phyloP scores from a whole-genome alignment of 2,113 vertebrate species.

The Seriola dumerili region DNA sequence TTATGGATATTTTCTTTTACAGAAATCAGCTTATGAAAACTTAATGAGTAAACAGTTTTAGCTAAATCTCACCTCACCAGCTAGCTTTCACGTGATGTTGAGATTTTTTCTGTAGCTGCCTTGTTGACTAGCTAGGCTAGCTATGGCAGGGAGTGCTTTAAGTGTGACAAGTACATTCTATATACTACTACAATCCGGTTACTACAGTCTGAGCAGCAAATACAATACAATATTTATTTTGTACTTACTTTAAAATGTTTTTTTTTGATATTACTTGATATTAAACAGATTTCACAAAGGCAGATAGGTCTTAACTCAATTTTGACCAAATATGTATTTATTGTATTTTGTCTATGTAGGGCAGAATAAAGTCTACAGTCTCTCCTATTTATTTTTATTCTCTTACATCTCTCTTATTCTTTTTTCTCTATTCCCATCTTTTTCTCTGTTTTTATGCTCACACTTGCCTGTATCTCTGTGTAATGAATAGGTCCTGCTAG shows the following conservation, averaged over 20 bases:
- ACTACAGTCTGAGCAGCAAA: background rate
- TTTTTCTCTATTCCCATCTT: background rate
- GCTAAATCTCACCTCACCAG: too few relatives aligned
- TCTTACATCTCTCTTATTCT: conserved; percentile 2
- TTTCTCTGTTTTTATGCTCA: conserved; percentile 19
- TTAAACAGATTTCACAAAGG: background rate
- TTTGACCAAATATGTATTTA: background rate
- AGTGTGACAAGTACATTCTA: background rate
- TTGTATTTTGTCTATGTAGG: background rate
- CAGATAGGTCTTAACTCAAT: background rate
- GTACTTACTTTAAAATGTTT: background rate
- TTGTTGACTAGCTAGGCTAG: background rate
- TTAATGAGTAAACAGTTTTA: background rate
- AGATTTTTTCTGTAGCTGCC: background rate
- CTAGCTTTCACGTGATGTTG: too few relatives aligned
- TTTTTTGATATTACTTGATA: background rate
- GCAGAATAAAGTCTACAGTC: background rate
- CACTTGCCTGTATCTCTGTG: conserved; percentile 18
- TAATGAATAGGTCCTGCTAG: conserved; percentile 41
- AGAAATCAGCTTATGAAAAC: background rate
- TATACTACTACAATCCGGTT: background rate
- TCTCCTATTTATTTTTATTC: background rate
- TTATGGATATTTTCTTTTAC: background rate
- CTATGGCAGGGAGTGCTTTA: background rate
- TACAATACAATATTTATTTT: background rate